Evolutionary conservation across 2,797 vertebrate genomes (phyloP).

Genomic region (Xiphorhynchus erythropygius): DNA sequence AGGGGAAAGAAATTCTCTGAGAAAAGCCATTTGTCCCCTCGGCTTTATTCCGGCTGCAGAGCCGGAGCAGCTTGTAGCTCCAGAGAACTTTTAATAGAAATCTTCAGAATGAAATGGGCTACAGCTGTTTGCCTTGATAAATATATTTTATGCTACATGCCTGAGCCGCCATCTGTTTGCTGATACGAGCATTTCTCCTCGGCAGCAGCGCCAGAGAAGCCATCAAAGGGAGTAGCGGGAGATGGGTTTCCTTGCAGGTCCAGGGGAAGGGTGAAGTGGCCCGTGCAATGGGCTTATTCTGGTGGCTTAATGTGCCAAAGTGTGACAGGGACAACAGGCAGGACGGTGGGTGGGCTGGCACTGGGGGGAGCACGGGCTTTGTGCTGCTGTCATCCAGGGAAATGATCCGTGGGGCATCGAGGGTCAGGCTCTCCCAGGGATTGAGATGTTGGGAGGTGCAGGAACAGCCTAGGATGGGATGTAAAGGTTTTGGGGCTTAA

Average conservation of each 20-base stretch:
- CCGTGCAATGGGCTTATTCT: background rate
- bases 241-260: slow-evolving; percentile 61
- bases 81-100: slow-evolving; percentile 83
- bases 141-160: slow-evolving; percentile 83
- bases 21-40: slow-evolving; percentile 37
- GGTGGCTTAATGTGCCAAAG: background rate
- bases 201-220: slow-evolving; percentile 70
- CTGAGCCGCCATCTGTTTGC: slow-evolving; percentile 83
- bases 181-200: slow-evolving; percentile 79
- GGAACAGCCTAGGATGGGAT: background rate
- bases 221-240: slow-evolving; percentile 71
- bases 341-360: background rate
- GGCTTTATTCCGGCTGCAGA: slow-evolving; percentile 64
- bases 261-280: slow-evolving; percentile 16
- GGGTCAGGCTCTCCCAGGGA: background rate
- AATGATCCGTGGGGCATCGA: background rate
- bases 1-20: background rate
- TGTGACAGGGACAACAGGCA: background rate
- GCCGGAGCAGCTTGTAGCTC: slow-evolving; percentile 71
- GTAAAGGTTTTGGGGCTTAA: background rate
- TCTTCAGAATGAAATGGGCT: slow-evolving; percentile 79
- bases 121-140: slow-evolving; percentile 85
- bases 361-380: background rate
- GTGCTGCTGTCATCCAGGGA: background rate
- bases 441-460: background rate